Base-by-base conservation (phyloP, 2,113 vertebrate genomes). In the Taurulus bubalis region DNA sequence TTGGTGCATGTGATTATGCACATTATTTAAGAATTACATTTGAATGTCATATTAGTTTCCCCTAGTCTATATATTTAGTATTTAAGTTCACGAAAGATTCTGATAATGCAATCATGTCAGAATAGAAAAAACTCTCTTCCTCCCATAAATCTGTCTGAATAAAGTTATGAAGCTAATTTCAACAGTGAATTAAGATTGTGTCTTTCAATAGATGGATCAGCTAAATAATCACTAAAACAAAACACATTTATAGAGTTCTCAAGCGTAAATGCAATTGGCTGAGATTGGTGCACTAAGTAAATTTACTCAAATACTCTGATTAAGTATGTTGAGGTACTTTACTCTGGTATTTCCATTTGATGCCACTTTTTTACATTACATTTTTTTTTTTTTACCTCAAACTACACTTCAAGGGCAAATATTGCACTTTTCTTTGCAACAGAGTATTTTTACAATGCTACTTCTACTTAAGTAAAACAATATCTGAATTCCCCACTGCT, bases 1-100 rank as follows among this genome's bases (percentile, higher is more conserved):
- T 60, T n/a, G 45, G 20, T 62, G 6, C 1, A 28, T 60, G 20
- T 34, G 26, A 45, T n/a, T 30, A 18, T 45, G 2, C 56, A 15
- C 26, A 38, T 69, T 36, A 49, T 64, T 63, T 20, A 64, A 30
- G 8, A 60, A 73, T 73, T 60, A 34, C 3, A 24, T 63, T 24
- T 73, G 1, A 3, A 53, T 11, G 32, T 30, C 42, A 30, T 18
- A 22, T 38, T 28, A 49, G 15, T 28, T 28, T 55, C 0, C 20
- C 20, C 22, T 3, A 24, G 14, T 24, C 0, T 71, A 55, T 24
- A 24, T 12, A 42, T 18, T 47, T 40, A 14, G 15, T 15, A 58
- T 58, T 58, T 28, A 58, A 28, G 56, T 59, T 28, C 6, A 59
- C 0, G 26, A 3, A 28, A 16, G 56, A 20, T 62, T 59, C 28